Percentiles rank a stretch among this genome's conserved stretches.
Evolutionary conservation across 2,113 vertebrate species (phyloP).

Genomic region (Phaethornis superciliosus): DNA sequence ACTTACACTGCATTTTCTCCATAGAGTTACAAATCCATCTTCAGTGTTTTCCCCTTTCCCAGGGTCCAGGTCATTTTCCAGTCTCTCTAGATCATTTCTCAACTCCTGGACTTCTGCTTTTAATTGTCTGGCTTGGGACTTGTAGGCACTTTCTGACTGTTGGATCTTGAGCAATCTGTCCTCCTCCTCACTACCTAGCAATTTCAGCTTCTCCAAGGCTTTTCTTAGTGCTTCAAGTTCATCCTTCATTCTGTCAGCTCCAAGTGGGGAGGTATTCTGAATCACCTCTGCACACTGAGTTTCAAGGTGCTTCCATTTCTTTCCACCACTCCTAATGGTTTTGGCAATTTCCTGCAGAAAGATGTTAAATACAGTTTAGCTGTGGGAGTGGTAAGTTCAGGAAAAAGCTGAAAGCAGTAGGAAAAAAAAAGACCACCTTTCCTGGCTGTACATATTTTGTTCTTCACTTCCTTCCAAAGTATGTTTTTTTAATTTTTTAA

Average conservation of each 20-base stretch:
- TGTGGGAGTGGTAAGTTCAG: not conserved
- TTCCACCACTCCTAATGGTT: constrained; percentile 78
- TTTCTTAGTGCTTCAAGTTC: constrained; percentile 83
- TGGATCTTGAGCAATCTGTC: constrained; percentile 74
- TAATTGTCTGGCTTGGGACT: constrained; percentile 72
- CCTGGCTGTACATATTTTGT: not conserved
- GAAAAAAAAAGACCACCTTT: not conserved
- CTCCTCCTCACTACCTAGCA: constrained; percentile 72
- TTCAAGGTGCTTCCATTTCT: constrained; percentile 81
- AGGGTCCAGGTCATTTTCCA: constrained; percentile 77
- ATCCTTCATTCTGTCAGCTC: constrained; percentile 78
- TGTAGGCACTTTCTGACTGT: constrained; percentile 76
- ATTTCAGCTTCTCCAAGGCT: constrained; percentile 82
- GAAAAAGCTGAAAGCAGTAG: not conserved
- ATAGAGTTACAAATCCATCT: constrained; percentile 82
- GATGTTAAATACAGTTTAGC: not conserved
- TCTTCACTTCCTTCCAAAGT: not conserved
- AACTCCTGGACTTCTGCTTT: constrained; percentile 78
- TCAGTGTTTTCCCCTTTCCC: constrained; percentile 64
- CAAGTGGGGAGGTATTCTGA: constrained; percentile 85
- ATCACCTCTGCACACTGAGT: constrained; percentile 73
- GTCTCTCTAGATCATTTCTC: constrained; percentile 68
- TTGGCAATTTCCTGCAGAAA: constrained; percentile 75
- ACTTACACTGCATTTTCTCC: constrained; percentile 85
- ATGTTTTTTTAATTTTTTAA: not conserved